phyloP scores from a whole-genome alignment of 2,888 invertebrate species.

The Morinoia aosen region DNA sequence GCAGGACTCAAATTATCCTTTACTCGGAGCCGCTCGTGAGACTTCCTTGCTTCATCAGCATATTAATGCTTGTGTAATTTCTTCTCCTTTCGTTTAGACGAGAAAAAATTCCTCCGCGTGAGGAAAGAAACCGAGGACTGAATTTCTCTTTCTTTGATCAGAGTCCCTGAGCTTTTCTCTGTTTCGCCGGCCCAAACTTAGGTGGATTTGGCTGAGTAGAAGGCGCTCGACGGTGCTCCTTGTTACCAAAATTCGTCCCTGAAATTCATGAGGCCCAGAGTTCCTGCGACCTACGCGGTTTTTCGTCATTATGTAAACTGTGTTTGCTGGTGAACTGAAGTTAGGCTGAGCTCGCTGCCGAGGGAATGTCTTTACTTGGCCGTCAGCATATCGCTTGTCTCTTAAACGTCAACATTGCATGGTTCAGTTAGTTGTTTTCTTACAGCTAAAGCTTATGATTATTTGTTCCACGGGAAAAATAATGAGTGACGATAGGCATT shows the following conservation, averaged over 20 bases:
- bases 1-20: neutral
- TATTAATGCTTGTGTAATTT: conserved; percentile 45
- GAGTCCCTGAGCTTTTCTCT: neutral
- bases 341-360: neutral
- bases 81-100: conserved; percentile 6
- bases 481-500: too few relatives aligned
- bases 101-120: conserved; percentile 1
- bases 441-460: too few relatives aligned
- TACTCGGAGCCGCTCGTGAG: neutral
- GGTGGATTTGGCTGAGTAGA: neutral
- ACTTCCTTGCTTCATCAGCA: conserved; percentile 47
- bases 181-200: neutral
- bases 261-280: neutral
- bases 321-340: neutral
- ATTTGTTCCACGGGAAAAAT: too few relatives aligned
- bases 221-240: neutral
- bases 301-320: neutral
- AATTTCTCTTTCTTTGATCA: conserved; percentile 33
- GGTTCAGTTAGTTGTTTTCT: too few relatives aligned
- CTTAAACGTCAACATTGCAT: neutral
- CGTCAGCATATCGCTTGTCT: neutral
- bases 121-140: conserved; percentile 32
- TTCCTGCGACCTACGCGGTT: neutral
- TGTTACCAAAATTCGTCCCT: neutral
- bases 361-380: neutral